These are phyloP conservation scores for Eupithecia centaureata DNA, from an alignment of 2,888 invertebrate genomes.

Conservation along the genomic window DNA sequence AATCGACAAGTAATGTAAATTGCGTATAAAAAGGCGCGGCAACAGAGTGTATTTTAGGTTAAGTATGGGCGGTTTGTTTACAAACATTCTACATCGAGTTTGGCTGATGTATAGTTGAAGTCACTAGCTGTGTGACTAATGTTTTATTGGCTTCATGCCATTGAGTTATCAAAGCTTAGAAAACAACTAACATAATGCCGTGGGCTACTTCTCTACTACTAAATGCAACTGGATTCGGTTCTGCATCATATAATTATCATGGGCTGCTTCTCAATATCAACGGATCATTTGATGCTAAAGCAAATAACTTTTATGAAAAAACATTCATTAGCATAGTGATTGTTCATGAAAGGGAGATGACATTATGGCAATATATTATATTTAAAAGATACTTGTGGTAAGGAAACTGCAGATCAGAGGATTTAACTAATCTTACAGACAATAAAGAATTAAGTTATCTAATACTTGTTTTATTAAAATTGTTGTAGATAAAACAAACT, in stretches of 20 bases:
- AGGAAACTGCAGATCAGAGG: not conserved
- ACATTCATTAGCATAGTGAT: slow-evolving; percentile 72
- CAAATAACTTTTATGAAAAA: slow-evolving; percentile 75
- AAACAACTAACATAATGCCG: not conserved
- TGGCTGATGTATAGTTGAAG: too few species aligned
- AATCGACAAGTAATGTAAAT: too few species aligned
- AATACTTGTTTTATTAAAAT: too few species aligned
- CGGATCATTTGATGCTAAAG: slow-evolving; percentile 75
- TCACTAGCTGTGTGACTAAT: not conserved
- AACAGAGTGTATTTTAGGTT: too few species aligned
- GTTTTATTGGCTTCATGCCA: not conserved
- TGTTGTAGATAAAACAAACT: too few species aligned
- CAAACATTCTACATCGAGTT: too few species aligned
- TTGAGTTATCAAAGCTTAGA: not conserved
- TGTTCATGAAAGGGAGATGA: slow-evolving; percentile 78
- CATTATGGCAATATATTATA: slow-evolving; percentile 68
- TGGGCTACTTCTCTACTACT: not conserved
- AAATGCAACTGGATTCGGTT: not conserved
- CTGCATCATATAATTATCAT: slow-evolving; percentile 75
- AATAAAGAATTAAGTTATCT: too few species aligned
- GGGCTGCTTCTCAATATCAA: slow-evolving; percentile 61
- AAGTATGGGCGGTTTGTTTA: too few species aligned
- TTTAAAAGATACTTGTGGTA: not conserved
- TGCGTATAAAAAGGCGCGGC: too few species aligned
- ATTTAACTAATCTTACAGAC: not conserved